A percentile compares a stretch with the other conserved stretches of the same genome.
These are phyloP conservation scores for Tursiops truncatus DNA, from an alignment of 2,113 vertebrate genomes.

Conservation along the genomic window DNA sequence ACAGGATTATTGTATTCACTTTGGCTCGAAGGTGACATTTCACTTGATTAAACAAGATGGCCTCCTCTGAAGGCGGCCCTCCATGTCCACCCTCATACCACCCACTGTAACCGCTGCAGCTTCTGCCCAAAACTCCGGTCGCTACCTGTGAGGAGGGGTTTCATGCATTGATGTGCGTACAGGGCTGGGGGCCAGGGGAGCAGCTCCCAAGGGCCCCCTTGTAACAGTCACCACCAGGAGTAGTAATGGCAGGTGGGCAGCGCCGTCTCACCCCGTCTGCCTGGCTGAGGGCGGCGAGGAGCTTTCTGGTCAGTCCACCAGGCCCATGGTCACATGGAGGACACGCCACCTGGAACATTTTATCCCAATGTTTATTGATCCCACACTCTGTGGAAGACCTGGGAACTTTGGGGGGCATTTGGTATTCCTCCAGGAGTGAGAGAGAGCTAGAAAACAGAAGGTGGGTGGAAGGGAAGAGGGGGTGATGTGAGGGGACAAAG, in stretches of 20 bases:
- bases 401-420: not conserved
- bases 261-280: rapidly evolving
- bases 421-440: not conserved
- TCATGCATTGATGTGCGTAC: not conserved
- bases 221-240: not conserved
- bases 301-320: not conserved
- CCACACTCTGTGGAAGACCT: not conserved
- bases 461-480: not conserved
- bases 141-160: not conserved
- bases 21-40: slow-evolving; percentile 31
- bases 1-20: not conserved
- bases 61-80: not conserved
- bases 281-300: not conserved
- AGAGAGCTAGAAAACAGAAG: not conserved
- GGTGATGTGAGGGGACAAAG: not conserved
- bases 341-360: not conserved
- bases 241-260: rapidly evolving
- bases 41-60: slow-evolving; percentile 9
- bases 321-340: not conserved
- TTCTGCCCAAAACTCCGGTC: not conserved
- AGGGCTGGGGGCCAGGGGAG: too few species aligned
- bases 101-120: rapidly evolving
- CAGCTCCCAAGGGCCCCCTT: not conserved
- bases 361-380: not conserved
- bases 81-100: not conserved